A percentile compares a stretch with the other conserved stretches of the same genome.
phyloP scores from a whole-genome alignment of 1,140 invertebrate genomes.

The Aleiodes sp. region DNA sequence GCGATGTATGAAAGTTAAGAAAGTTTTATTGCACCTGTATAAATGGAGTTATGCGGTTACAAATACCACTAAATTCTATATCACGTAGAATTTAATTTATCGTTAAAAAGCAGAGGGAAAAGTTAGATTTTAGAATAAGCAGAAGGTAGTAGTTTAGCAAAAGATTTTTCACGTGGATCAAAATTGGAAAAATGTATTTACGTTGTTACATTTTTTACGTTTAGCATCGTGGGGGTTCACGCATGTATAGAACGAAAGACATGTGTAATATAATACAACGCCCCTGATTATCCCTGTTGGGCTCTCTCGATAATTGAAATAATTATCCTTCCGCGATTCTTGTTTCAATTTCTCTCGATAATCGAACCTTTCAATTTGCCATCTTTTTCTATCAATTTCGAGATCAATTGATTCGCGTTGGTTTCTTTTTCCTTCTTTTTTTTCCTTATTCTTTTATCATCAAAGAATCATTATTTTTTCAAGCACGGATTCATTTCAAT shows the following conservation, averaged over 20 bases:
- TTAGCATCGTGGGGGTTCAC: slow-evolving; percentile 7
- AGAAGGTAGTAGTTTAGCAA: neutral
- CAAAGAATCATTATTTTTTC: neutral
- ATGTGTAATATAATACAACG: slow-evolving; percentile 1
- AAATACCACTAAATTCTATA: neutral
- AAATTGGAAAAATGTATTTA: neutral
- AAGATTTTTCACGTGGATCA: neutral
- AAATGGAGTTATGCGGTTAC: neutral
- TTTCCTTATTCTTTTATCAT: too few relatives aligned
- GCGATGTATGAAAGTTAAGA: neutral
- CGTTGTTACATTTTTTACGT: too few relatives aligned
- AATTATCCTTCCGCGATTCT: slow-evolving; percentile 8
- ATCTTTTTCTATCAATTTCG: slow-evolving; percentile 5
- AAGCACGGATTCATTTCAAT: neutral
- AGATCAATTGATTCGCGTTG: slow-evolving; percentile 18
- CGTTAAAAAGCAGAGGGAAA: neutral
- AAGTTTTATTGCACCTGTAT: neutral
- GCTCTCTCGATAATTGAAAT: slow-evolving; percentile 15
- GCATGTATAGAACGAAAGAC: slow-evolving; percentile 1
- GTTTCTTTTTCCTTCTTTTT: neutral
- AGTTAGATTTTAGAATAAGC: too few relatives aligned
- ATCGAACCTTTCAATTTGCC: neutral
- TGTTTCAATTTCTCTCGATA: neutral
- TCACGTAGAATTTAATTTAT: neutral
- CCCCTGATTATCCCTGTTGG: slow-evolving; percentile 1